A percentile compares a stretch with the other conserved stretches of the same genome.
These are phyloP conservation scores for Rallus limicola DNA, from an alignment of 2,113 vertebrate genomes.

Conservation along the genomic window DNA sequence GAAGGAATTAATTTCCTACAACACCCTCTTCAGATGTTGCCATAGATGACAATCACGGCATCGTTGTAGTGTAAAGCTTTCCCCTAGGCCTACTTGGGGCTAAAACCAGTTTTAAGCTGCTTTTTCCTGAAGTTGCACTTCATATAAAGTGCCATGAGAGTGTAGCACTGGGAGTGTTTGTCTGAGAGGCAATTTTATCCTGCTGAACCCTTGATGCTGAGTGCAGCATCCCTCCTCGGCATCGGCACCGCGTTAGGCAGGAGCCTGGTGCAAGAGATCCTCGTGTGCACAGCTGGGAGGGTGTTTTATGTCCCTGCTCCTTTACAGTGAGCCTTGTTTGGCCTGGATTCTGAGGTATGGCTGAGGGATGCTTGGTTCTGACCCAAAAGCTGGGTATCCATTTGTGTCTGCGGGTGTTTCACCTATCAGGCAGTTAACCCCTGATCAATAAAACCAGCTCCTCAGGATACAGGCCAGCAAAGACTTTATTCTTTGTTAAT, in stretches of 20 bases:
- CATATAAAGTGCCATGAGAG: background rate
- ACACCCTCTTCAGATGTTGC: background rate
- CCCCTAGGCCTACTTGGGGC: background rate
- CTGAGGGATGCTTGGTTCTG: background rate
- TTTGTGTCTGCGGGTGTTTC: background rate
- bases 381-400: background rate
- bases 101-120: background rate
- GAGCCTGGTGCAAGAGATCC: background rate
- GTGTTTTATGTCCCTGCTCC: background rate
- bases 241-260: background rate
- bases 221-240: background rate
- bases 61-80: background rate
- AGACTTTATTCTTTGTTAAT: background rate
- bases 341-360: background rate
- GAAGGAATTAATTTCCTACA: background rate
- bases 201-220: background rate
- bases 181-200: background rate
- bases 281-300: background rate
- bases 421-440: background rate
- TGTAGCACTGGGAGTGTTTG: fast-evolving
- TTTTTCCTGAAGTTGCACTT: background rate
- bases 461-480: background rate
- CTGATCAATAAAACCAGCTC: background rate
- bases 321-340: background rate
- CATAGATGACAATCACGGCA: background rate